phyloP scores from a whole-genome alignment of 2,797 vertebrate genomes.

The Xenopus petersii region DNA sequence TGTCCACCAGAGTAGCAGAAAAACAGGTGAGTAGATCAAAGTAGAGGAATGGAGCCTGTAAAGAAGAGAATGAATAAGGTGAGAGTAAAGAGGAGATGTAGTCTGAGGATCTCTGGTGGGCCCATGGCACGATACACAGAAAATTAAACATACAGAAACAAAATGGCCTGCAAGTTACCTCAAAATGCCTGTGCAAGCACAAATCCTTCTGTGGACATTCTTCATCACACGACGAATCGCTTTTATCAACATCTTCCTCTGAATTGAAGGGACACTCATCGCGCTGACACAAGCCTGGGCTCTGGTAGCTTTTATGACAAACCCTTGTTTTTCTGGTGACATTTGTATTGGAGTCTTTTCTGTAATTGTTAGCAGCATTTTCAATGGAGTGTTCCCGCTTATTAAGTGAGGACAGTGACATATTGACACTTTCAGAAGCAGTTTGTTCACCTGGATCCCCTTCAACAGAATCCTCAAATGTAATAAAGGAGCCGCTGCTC shows the following conservation, averaged over 20 bases:
- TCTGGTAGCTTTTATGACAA: conserved; percentile 28
- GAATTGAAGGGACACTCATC: conserved; percentile 29
- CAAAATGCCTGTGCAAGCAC: conserved; percentile 55
- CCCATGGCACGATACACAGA: too few species aligned
- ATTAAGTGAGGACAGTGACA: conserved; percentile 21
- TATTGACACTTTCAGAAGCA: conserved; percentile 35
- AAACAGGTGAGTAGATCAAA: too few species aligned
- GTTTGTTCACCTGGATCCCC: conserved; percentile 49
- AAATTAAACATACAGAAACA: too few species aligned
- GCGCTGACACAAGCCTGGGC: not conserved
- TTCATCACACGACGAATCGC: conserved; percentile 52
- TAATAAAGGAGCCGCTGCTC: conserved; percentile 75
- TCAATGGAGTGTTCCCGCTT: conserved; percentile 27
- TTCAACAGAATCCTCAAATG: conserved; percentile 77
- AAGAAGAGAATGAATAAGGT: too few species aligned
- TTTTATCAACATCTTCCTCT: conserved; percentile 37
- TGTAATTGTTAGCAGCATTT: not conserved
- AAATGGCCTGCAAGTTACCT: conserved; percentile 54
- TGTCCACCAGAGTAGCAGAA: too few species aligned
- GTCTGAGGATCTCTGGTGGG: too few species aligned
- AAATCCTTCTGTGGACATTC: conserved; percentile 62
- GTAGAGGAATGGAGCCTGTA: too few species aligned
- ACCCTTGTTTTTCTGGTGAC: not conserved
- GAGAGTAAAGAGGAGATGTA: too few species aligned
- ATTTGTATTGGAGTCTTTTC: conserved; percentile 27